Conservation (phyloP, 2,888 invertebrate genomes). For the Eupeodes latifasciatus region DNA sequence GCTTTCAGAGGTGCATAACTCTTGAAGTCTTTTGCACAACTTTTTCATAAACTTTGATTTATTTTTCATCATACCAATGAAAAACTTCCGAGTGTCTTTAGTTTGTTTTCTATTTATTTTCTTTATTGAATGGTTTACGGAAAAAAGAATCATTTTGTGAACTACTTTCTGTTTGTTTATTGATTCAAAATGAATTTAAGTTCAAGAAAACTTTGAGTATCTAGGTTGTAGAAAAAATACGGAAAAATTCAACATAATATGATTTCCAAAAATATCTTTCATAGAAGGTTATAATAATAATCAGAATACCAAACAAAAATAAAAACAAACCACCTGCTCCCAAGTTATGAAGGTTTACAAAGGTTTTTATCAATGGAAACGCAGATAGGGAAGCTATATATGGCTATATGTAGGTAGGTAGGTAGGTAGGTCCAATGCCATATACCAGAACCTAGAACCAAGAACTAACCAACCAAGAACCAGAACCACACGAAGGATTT, state of each 20-base stretch:
- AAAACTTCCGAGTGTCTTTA: not conserved
- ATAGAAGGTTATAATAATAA: not conserved
- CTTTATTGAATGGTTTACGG: not conserved
- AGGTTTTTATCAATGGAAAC: not conserved
- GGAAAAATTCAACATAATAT: not conserved
- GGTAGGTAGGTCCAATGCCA: not conserved
- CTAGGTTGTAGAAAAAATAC: too few species aligned
- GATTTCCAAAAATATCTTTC: constrained; percentile 7
- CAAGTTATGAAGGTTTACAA: not conserved
- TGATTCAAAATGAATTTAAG: not conserved
- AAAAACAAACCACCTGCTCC: not conserved
- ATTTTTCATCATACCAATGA: not conserved
- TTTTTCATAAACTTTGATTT: not conserved
- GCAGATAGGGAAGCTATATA: not conserved
- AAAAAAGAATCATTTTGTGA: not conserved
- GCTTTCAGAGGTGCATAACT: not conserved
- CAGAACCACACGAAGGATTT: not conserved
- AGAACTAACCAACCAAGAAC: too few species aligned
- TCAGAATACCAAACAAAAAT: not conserved
- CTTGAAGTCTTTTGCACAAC: not conserved
- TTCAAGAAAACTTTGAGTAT: not conserved
- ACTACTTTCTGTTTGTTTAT: not conserved
- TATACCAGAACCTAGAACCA: too few species aligned
- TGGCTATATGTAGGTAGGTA: not conserved
- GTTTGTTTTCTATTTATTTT: not conserved